Conservation (phyloP, 2,113 vertebrate species). For the Ctenodactylus gundi region DNA sequence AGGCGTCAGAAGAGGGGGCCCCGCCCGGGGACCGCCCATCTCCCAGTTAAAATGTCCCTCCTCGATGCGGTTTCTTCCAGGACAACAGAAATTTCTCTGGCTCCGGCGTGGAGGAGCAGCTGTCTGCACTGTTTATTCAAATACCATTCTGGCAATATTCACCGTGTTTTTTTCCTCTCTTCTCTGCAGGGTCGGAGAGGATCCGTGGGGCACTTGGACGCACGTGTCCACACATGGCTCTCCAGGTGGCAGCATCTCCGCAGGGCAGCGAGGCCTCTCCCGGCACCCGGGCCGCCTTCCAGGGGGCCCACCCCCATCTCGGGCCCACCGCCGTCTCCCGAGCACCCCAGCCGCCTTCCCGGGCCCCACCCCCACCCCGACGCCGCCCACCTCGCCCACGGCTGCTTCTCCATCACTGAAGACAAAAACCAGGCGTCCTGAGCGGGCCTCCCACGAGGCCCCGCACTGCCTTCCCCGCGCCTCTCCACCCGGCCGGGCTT, state of each 20-base stretch:
- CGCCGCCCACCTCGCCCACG: not conserved
- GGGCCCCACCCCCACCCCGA: not conserved
- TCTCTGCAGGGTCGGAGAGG: conserved; percentile 22
- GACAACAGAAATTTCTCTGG: not conserved
- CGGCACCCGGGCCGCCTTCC: not conserved
- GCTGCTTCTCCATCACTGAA: not conserved
- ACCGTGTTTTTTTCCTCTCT: not conserved
- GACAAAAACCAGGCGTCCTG: not conserved
- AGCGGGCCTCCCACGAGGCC: not conserved
- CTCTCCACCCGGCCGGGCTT: not conserved
- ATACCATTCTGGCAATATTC: conserved; percentile 39
- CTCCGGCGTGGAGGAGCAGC: conserved; percentile 41
- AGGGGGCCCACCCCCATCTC: no score
- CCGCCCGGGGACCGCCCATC: not conserved
- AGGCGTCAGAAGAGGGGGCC: not conserved
- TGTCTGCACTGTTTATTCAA: conserved; percentile 47
- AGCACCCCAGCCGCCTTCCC: not conserved
- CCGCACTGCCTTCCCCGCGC: not conserved
- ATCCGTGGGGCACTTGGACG: not conserved
- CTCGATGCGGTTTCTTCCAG: not conserved
- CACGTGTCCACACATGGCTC: not conserved
- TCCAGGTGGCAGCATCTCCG: not conserved
- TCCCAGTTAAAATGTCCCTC: not conserved
- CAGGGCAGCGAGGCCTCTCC: not conserved
- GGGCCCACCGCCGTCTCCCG: not conserved